These are phyloP conservation scores for Eilema depressum DNA, from an alignment of 2,888 invertebrate species.

Conservation along the genomic window DNA sequence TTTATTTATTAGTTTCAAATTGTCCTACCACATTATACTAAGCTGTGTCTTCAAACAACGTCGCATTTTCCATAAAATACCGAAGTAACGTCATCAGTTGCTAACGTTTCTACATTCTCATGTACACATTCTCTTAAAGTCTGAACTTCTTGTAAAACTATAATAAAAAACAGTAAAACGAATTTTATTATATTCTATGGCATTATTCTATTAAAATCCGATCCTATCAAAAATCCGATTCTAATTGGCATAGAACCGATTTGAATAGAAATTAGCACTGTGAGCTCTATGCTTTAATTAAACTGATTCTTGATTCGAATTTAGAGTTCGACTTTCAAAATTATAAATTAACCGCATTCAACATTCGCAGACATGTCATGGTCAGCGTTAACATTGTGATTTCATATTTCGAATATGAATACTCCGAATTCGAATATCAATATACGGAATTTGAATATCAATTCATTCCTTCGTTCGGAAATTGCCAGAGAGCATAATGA, in stretches of 20 bases:
- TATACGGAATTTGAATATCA: neutral
- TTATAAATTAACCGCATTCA: neutral
- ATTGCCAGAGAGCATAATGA: slow-evolving; percentile 13
- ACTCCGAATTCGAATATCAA: neutral
- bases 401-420: neutral
- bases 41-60: neutral
- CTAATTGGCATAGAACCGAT: neutral
- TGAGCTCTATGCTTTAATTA: neutral
- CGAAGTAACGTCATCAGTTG: slow-evolving; percentile 10
- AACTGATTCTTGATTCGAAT: neutral
- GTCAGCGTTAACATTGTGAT: neutral
- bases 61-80: neutral
- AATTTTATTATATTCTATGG: slow-evolving; percentile 8
- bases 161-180: slow-evolving; percentile 7
- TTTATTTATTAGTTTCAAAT: neutral
- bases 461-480: neutral
- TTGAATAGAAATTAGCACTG: neutral
- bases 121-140: slow-evolving; percentile 23
- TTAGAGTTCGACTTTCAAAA: neutral
- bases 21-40: neutral
- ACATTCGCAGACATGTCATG: neutral
- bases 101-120: slow-evolving; percentile 9
- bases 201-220: neutral
- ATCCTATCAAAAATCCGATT: too few relatives aligned
- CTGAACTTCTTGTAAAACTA: slow-evolving; percentile 23